Conservation (phyloP, 2,888 invertebrate species). For the Pammene fasciana region DNA sequence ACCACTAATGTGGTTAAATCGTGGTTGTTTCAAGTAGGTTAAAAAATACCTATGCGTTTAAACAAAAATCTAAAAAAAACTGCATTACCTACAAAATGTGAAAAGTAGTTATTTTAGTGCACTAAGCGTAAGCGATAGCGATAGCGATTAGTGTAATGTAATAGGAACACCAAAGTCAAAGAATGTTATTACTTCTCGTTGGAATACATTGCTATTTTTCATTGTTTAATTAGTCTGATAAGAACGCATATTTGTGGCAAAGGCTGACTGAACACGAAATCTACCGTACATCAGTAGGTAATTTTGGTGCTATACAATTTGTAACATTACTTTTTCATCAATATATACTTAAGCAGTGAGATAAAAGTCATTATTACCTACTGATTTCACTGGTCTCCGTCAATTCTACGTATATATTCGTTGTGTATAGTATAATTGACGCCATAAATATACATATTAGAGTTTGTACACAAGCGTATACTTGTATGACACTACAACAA, state of each 20-base stretch:
- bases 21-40: no score
- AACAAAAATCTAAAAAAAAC: no score
- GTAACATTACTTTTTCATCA: no score
- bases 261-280: constrained; percentile 11
- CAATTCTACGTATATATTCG: no score
- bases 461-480: background rate
- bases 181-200: constrained; percentile 24
- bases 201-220: constrained; percentile 36
- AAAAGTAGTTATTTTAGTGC: background rate
- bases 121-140: constrained; percentile 4
- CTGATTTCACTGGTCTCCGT: no score
- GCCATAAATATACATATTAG: no score
- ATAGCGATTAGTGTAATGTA: constrained; percentile 5
- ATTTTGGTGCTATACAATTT: no score
- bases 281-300: background rate
- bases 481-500: background rate
- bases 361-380: no score
- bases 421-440: no score
- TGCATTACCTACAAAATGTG: background rate
- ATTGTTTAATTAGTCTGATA: constrained; percentile 36
- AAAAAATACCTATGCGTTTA: no score
- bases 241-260: constrained; percentile 34
- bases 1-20: no score
- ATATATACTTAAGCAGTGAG: background rate
- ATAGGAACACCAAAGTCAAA: constrained; percentile 9